Conservation (phyloP, 2,797 vertebrate genomes). For the Acanthurus lineatus region DNA sequence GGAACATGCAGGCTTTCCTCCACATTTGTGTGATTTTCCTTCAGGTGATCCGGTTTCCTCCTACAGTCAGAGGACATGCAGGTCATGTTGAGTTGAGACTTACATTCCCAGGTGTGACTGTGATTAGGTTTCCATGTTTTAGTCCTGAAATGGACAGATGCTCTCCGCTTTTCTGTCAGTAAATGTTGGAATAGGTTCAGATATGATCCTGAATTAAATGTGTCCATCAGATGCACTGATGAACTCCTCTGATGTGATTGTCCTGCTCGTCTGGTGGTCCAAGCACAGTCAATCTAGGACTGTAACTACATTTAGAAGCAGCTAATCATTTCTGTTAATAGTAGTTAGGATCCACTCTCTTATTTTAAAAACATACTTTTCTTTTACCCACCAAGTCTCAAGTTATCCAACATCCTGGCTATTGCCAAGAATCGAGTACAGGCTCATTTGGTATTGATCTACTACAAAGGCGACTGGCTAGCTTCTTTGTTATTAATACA, state of each 20-base stretch:
- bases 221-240: background rate
- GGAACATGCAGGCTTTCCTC: background rate
- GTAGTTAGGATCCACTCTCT: slow-evolving; percentile 34
- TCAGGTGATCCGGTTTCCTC: slow-evolving; percentile 38
- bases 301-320: slow-evolving; percentile 39
- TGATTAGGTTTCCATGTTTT: slow-evolving; percentile 31
- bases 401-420: slow-evolving; percentile 49
- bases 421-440: slow-evolving; percentile 61
- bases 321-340: slow-evolving; percentile 63
- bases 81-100: slow-evolving; percentile 31
- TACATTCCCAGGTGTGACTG: slow-evolving; percentile 30
- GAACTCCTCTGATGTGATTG: background rate
- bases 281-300: slow-evolving; percentile 9
- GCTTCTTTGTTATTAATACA: slow-evolving; percentile 83
- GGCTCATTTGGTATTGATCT: slow-evolving; percentile 84
- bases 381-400: slow-evolving; percentile 35
- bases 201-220: background rate
- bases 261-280: slow-evolving; percentile 30
- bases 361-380: slow-evolving; percentile 35
- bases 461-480: slow-evolving; percentile 71
- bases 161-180: slow-evolving; percentile 11
- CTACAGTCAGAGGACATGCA: slow-evolving; percentile 1
- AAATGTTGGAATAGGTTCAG: background rate
- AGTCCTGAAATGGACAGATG: background rate
- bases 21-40: slow-evolving; percentile 7